Evolutionary conservation across 2,888 invertebrate genomes (phyloP).

Genomic region (Fragum fragum): DNA sequence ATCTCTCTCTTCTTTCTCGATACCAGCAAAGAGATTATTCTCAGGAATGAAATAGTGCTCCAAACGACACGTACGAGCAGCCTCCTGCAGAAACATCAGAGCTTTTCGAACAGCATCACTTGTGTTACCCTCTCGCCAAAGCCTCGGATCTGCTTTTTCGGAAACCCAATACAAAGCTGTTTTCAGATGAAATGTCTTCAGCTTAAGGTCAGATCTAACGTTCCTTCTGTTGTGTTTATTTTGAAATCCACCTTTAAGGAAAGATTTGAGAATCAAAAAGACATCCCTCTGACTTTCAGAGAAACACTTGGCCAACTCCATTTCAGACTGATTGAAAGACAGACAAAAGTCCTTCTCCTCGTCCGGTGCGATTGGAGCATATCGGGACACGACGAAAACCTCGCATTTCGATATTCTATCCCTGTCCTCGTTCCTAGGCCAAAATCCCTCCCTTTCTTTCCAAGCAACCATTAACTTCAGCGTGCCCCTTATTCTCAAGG

Average conservation of each 20-base stretch:
- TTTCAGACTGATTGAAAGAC: constrained; percentile 66
- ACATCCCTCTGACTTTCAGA: constrained; percentile 54
- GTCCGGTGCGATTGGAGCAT: constrained; percentile 52
- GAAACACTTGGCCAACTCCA: constrained; percentile 53
- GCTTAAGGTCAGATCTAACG: constrained; percentile 26
- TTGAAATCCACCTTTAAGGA: constrained; percentile 53
- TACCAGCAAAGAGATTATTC: constrained; percentile 44
- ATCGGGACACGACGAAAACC: constrained; percentile 63
- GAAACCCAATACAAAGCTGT: constrained; percentile 60
- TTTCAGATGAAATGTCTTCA: constrained; percentile 68
- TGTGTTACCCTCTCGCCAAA: constrained; percentile 32
- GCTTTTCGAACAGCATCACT: constrained; percentile 24
- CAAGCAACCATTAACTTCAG: constrained; percentile 54
- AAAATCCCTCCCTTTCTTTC: constrained; percentile 41
- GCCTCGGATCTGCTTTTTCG: constrained; percentile 36
- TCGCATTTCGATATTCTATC: constrained; percentile 60
- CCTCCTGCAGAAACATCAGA: constrained; percentile 20
- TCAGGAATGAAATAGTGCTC: constrained; percentile 45
- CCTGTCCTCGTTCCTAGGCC: constrained; percentile 50
- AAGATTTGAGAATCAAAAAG: constrained; percentile 60
- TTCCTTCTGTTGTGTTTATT: constrained; percentile 20
- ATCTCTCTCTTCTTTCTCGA: constrained; percentile 20
- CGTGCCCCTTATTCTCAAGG: constrained; percentile 52
- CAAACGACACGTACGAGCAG: constrained; percentile 12
- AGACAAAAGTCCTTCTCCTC: constrained; percentile 64